phyloP scores from a whole-genome alignment of 2,888 invertebrate species.

The Epistrophella euchroma region DNA sequence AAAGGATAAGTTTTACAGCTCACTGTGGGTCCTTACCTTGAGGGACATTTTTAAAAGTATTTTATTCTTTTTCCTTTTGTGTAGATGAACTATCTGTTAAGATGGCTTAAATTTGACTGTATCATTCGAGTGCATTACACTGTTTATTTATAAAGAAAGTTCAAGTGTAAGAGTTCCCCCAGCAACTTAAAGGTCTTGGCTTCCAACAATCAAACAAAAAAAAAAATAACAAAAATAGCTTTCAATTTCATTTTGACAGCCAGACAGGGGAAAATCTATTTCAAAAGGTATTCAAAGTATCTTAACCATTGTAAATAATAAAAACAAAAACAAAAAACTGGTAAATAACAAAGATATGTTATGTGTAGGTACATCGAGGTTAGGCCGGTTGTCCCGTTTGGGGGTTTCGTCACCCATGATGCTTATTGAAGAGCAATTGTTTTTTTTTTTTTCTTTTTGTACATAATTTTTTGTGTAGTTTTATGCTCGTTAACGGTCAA shows the following conservation, averaged over 20 bases:
- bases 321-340: neutral
- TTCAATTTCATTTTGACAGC: conserved; percentile 60
- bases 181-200: conserved; percentile 7
- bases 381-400: neutral
- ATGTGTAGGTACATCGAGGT: neutral
- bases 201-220: neutral
- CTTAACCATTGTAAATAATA: neutral
- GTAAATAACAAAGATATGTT: conserved; percentile 2
- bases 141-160: conserved; percentile 69
- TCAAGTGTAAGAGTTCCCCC: conserved; percentile 51
- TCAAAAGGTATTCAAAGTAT: conserved; percentile 32
- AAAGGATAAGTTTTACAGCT: neutral
- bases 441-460: conserved; percentile 25
- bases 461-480: conserved; percentile 38
- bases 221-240: conserved; percentile 35
- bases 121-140: conserved; percentile 39
- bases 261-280: conserved; percentile 18
- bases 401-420: conserved; percentile 31
- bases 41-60: conserved; percentile 55
- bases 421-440: conserved; percentile 34
- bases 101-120: conserved; percentile 63
- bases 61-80: neutral
- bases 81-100: conserved; percentile 39
- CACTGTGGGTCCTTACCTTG: conserved; percentile 58
- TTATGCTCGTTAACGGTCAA: conserved; percentile 62